Evolutionary conservation across 2,888 invertebrate species (phyloP).

Genomic region (Palloptera scutellata): DNA sequence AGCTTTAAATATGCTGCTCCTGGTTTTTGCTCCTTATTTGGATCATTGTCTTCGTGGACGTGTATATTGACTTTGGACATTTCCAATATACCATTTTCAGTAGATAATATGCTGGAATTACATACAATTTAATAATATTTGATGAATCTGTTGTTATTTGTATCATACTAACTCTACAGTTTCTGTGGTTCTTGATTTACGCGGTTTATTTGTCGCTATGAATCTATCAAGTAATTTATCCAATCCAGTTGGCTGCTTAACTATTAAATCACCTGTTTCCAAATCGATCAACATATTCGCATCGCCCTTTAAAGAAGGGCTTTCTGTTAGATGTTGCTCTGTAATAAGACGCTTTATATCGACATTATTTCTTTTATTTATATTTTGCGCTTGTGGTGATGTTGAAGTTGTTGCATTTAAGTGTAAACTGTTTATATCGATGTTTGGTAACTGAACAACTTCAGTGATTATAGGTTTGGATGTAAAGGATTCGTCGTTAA

Average conservation of each 20-base stretch:
- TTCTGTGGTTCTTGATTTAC: constrained; percentile 67
- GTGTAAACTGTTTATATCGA: constrained; percentile 48
- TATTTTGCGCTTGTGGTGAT: not conserved
- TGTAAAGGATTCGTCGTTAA: not conserved
- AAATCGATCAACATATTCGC: constrained; percentile 71
- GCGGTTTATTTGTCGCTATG: constrained; percentile 72
- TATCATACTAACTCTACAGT: constrained; percentile 60
- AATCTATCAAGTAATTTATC: constrained; percentile 76
- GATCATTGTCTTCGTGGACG: constrained; percentile 50
- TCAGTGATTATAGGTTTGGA: constrained; percentile 40
- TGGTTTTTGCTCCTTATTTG: constrained; percentile 67
- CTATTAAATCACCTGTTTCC: constrained; percentile 64
- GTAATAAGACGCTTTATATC: constrained; percentile 47
- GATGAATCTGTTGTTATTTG: not conserved
- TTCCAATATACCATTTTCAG: constrained; percentile 64
- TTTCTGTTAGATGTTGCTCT: constrained; percentile 44
- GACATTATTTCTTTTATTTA: constrained; percentile 33
- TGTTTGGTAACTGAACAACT: constrained; percentile 50
- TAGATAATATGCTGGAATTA: constrained; percentile 60
- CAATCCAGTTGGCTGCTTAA: constrained; percentile 68
- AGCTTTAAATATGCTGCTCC: constrained; percentile 77
- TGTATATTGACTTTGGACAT: constrained; percentile 57
- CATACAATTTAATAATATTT: not conserved
- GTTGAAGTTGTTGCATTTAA: not conserved
- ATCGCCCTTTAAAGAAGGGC: constrained; percentile 68